Base-by-base conservation (phyloP, 2,797 vertebrate genomes). In the Allobates femoralis region DNA sequence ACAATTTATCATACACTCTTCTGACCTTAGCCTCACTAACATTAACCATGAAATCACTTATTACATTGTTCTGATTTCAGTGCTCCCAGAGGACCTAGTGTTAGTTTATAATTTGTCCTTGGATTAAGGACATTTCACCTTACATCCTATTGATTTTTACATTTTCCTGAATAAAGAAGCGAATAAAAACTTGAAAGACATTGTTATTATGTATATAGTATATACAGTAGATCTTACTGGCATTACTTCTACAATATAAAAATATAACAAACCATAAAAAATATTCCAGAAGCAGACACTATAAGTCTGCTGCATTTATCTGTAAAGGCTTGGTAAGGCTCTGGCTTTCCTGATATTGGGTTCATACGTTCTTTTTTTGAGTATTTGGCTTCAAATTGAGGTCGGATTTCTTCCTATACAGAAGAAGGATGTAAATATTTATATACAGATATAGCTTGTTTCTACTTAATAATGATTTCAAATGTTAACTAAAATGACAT, bases 371-470 rank as follows among this genome's bases (percentile, higher is more conserved):
- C 97, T 88, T 97, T 97, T 93, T 98, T 97, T 87, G 97, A 98
- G 91, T 98, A 98, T 92, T 98, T 98, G 88, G 96, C 96, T 94
- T 98, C 97, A 92, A 98, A 98, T 92, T 98, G 97, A 0, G 97
- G 97, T 1, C 97, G 96, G 71, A 97, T 95, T 94, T 98, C 97
- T 89, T 98, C 97, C 97, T 98, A 88, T 88, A 73, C 28, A 51
- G 69, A 53, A n/a, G 46, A 53, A 53, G 53, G 16, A 26, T 28
- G 28, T 41, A 37, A 15, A 28, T 58, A 34, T 21, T 55, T 76
- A 18, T 53, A 32, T 21, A 69, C 21, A 69, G 32, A 18, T 66
- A 18, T 66, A n/a, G 23, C 26, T 12, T 7, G 3, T 60, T 67
- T 34, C 30, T 21, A 18, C 23, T 23, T 21, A 11, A 8, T 41